Evolutionary conservation across 2,113 vertebrate genomes (phyloP).

Genomic region (Nycticryphes semicollaris): DNA sequence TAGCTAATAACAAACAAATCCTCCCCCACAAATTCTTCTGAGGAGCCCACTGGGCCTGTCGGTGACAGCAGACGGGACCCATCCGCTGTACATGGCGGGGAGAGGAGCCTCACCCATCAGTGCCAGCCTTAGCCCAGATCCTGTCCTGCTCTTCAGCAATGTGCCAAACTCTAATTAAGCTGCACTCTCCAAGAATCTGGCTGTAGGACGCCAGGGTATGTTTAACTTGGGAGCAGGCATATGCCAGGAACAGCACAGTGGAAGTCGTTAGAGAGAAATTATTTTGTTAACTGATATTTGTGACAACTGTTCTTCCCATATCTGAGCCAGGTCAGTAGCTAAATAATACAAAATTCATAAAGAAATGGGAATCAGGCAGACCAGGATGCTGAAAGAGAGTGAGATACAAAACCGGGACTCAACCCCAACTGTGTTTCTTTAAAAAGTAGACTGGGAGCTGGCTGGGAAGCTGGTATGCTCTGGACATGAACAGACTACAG

Average conservation of each 20-base stretch:
- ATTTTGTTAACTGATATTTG: background rate
- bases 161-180: background rate
- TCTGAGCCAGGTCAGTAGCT: background rate
- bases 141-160: background rate
- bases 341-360: background rate
- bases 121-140: background rate
- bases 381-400: background rate
- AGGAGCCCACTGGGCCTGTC: background rate
- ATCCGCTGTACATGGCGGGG: rapidly evolving
- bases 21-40: background rate
- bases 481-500: background rate
- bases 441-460: background rate
- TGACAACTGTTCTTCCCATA: background rate
- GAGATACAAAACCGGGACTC: background rate
- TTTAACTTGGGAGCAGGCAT: background rate
- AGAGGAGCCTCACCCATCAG: background rate
- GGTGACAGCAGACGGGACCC: rapidly evolving
- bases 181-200: background rate
- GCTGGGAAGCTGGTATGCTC: background rate
- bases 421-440: background rate
- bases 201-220: background rate
- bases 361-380: background rate
- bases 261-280: background rate
- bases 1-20: background rate
- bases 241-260: background rate